These are phyloP conservation scores for Theropithecus gelada DNA, from an alignment of 2,113 vertebrate genomes.

Conservation along the genomic window DNA sequence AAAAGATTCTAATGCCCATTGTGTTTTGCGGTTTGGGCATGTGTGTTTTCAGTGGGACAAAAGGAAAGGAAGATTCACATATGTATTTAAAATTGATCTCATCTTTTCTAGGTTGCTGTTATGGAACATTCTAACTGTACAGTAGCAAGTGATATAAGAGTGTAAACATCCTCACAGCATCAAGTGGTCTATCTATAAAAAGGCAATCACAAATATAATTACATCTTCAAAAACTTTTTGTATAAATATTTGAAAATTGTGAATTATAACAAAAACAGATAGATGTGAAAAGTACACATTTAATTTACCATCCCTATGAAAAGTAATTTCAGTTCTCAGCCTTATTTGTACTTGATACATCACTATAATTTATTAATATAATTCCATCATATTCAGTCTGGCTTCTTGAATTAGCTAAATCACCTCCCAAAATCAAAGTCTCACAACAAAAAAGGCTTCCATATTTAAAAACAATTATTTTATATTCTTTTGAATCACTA, in stretches of 20 bases:
- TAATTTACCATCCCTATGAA: not conserved
- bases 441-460: not conserved
- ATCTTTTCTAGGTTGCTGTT: not conserved
- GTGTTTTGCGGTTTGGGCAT: not conserved
- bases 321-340: not conserved
- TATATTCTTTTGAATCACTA: not conserved
- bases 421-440: not conserved
- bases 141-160: not conserved
- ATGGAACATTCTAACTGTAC: not conserved
- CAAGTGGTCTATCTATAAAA: not conserved
- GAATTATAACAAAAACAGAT: not conserved
- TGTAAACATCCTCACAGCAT: not conserved
- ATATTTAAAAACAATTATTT: not conserved
- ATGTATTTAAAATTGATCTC: not conserved
- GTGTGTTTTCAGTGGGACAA: not conserved
- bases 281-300: not conserved
- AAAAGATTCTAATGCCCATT: not conserved
- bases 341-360: not conserved
- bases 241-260: not conserved
- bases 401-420: not conserved
- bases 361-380: not conserved
- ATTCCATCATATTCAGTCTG: not conserved
- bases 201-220: not conserved
- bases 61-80: not conserved
- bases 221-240: not conserved